Evolutionary conservation across 1,140 invertebrate species (phyloP).

Genomic region (Caenorhabditis briggsae): DNA sequence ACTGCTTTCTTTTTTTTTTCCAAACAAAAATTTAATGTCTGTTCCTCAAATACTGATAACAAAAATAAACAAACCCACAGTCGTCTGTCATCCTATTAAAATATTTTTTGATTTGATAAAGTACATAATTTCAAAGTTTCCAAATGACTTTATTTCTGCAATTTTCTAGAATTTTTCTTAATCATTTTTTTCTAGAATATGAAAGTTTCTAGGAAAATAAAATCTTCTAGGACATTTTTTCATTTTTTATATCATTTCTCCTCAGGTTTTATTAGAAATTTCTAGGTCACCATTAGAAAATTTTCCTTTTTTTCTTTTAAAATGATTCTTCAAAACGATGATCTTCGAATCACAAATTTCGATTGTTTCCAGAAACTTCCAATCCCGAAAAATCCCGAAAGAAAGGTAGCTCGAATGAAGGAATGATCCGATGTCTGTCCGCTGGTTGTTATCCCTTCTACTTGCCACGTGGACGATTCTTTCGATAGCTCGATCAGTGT

Average conservation of each 20-base stretch:
- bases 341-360: too few relatives aligned
- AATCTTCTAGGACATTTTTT: too few relatives aligned
- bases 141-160: too few relatives aligned
- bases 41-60: neutral
- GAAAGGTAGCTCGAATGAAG: neutral
- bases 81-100: constrained; percentile 26
- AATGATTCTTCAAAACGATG: too few relatives aligned
- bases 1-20: neutral
- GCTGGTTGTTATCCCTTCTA: constrained; percentile 37
- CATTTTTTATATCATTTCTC: too few relatives aligned
- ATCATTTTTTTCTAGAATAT: too few relatives aligned
- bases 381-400: neutral
- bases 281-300: too few relatives aligned
- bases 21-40: neutral
- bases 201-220: too few relatives aligned
- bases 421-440: constrained; percentile 36
- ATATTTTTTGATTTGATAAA: neutral
- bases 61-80: neutral
- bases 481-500: constrained; percentile 9
- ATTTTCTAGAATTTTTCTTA: too few relatives aligned
- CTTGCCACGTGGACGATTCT: constrained; percentile 52
- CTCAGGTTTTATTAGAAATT: too few relatives aligned
- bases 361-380: neutral
- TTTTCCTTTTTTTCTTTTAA: too few relatives aligned
- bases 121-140: too few relatives aligned